These are phyloP conservation scores for Parambassis ranga DNA, from an alignment of 2,797 vertebrate genomes.

Conservation along the genomic window DNA sequence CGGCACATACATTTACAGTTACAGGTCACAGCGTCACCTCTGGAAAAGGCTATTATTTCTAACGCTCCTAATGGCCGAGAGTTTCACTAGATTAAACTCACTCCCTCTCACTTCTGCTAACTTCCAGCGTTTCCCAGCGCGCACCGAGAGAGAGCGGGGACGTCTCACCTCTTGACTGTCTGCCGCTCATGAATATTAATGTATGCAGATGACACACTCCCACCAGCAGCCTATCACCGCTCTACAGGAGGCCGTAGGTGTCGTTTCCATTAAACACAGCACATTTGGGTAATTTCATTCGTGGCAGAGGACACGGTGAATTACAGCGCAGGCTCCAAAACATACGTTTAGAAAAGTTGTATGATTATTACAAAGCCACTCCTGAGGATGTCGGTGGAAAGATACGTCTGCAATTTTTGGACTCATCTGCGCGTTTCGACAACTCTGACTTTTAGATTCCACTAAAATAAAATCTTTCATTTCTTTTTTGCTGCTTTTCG, in stretches of 20 bases:
- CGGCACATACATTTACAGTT: conserved; percentile 3
- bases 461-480: conserved; percentile 5
- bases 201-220: conserved; percentile 73
- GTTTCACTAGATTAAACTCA: conserved; percentile 61
- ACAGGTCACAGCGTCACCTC: conserved; percentile 42
- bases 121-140: conserved; percentile 37
- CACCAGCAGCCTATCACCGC: conserved; percentile 62
- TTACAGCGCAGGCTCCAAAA: conserved; percentile 38
- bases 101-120: conserved; percentile 29
- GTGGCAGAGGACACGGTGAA: conserved; percentile 67
- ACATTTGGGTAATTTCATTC: conserved; percentile 67
- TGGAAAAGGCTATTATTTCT: conserved; percentile 42
- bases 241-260: conserved; percentile 64
- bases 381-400: too few species aligned
- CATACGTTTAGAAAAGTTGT: conserved; percentile 38
- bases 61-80: conserved; percentile 39
- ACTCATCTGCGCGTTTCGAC: conserved; percentile 26
- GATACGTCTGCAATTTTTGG: too few species aligned
- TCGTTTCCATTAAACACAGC: conserved; percentile 64
- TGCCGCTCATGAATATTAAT: conserved; percentile 74
- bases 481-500: not conserved
- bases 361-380: conserved; percentile 64
- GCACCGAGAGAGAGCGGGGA: conserved; percentile 2
- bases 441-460: conserved; percentile 57
- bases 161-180: conserved; percentile 59